Percentiles rank a stretch among this genome's conserved stretches.
Conservation (phyloP, 2,888 invertebrate genomes). For the Amblyjoppa fuscipennis region DNA sequence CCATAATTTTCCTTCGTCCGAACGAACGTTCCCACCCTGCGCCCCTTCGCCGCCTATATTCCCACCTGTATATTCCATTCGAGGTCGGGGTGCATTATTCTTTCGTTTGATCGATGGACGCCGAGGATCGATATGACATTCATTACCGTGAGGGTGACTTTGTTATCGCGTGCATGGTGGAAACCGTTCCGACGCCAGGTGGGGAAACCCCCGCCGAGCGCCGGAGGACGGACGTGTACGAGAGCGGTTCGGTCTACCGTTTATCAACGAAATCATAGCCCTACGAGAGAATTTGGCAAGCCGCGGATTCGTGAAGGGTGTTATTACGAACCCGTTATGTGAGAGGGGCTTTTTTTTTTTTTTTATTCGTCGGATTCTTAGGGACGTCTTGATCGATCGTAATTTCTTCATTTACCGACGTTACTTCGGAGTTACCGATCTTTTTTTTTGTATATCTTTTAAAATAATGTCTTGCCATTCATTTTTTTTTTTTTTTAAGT, state of each 20-base stretch:
- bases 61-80: constrained; percentile 27
- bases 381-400: constrained; percentile 10
- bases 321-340: constrained; percentile 30
- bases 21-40: constrained; percentile 14
- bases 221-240: constrained; percentile 24
- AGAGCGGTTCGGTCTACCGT: background rate
- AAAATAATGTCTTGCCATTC: too few species aligned
- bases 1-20: constrained; percentile 66
- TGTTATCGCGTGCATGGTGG: constrained; percentile 64
- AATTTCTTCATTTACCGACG: constrained; percentile 43
- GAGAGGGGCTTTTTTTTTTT: background rate
- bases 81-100: constrained; percentile 52
- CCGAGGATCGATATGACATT: constrained; percentile 67
- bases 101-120: constrained; percentile 63
- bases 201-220: constrained; percentile 4
- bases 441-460: too few species aligned
- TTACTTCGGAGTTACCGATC: too few species aligned
- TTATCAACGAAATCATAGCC: constrained; percentile 51
- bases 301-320: background rate
- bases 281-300: background rate
- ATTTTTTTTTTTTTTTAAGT: too few species aligned
- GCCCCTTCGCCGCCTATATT: background rate
- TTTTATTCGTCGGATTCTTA: constrained; percentile 34
- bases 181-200: constrained; percentile 39
- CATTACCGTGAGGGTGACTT: constrained; percentile 61